Evolutionary conservation across 2,113 vertebrate genomes (phyloP).

Genomic region (Merops nubicus): DNA sequence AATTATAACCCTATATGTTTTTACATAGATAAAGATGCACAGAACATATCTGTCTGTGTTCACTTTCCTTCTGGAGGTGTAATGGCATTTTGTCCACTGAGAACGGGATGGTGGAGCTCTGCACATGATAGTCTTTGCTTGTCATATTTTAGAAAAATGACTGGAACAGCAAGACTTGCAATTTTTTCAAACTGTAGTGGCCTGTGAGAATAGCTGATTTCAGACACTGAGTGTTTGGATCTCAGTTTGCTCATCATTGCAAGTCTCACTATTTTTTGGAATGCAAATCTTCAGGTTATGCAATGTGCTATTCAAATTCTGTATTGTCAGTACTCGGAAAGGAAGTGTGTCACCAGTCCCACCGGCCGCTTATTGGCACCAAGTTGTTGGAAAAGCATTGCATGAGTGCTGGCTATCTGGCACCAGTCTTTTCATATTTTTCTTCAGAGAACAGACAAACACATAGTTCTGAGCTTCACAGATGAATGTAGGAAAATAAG

Average conservation of each 20-base stretch:
- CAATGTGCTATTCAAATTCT: background rate
- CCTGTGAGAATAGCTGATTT: background rate
- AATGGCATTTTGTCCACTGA: background rate
- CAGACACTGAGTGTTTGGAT: background rate
- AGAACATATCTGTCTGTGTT: background rate
- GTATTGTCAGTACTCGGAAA: background rate
- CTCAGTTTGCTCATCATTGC: background rate
- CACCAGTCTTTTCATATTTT: background rate
- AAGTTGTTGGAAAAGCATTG: background rate
- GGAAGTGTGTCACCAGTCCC: constrained; percentile 14
- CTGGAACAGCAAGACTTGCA: background rate
- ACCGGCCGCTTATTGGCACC: background rate
- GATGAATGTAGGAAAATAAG: background rate
- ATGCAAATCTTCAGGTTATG: background rate
- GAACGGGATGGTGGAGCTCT: background rate
- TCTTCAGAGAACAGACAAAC: background rate
- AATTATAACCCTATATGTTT: background rate
- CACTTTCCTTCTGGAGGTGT: background rate
- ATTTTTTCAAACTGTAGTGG: background rate
- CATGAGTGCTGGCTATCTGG: background rate
- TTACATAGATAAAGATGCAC: background rate
- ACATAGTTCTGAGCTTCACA: background rate
- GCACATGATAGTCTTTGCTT: background rate
- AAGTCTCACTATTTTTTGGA: background rate
- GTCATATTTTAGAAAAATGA: background rate